Base-by-base conservation (phyloP, 2,797 vertebrate species). In the Rhynchonycteris naso region DNA sequence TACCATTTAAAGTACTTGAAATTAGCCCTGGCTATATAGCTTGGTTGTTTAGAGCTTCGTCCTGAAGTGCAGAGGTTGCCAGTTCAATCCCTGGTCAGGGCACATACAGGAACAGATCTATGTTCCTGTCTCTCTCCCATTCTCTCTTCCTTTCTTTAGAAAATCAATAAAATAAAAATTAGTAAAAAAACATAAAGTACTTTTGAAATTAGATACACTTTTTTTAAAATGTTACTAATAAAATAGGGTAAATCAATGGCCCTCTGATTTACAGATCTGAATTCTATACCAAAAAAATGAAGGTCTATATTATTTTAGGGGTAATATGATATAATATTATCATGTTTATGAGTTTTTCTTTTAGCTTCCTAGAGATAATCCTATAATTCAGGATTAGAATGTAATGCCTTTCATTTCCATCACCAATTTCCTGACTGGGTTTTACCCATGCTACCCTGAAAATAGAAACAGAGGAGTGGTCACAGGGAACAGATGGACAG, bases 1-100 rank as follows among this genome's bases (percentile, higher is more conserved):
- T 96, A 79, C 68, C 12, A 74, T 83, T 95, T 92, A 72, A 94
- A 84, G 65, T 68, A 22, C 33, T 87, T 94, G 6, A 88, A 90
- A 59, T 79, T 90, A 81, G 52, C 43, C 43, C 43, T 43, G 43
- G 43, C 43, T 43, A 43, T 43, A 43, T 43, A 43, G 43, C 43
- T 43, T 43, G 43, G 43, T 43, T 43, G 43, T 5, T 43, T 43
- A 43, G 43, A 43, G 43, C 43, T 43, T 43, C 43, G 43, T 43
- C 43, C 43, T 43, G 43, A 43, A 43, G 43, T 43, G 43, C 43
- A 43, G 43, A 43, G 8, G 43, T 43, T 43, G 43, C 43, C 43
- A 43, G 43, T 43, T 43, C 43, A 7, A 43, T 7, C 43, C 43
- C 43, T 43, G 43, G 43, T 43, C 43, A 43, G 43, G 43, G 43